These are phyloP conservation scores for Bombus polaris DNA, from an alignment of 1,140 invertebrate species.

Conservation along the genomic window DNA sequence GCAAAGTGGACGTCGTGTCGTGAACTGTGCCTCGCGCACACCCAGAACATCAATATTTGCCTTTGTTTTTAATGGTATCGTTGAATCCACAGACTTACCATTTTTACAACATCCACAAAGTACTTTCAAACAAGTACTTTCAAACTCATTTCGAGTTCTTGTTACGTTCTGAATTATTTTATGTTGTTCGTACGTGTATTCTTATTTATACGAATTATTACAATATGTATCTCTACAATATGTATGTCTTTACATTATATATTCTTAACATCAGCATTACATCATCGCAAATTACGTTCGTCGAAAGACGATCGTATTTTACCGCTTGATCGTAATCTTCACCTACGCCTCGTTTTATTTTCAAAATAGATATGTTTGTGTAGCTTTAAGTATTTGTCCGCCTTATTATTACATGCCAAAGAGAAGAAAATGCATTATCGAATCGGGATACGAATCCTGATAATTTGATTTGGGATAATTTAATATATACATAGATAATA, in stretches of 20 bases:
- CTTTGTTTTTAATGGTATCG: background rate
- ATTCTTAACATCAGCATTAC: background rate
- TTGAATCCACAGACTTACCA: background rate
- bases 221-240: background rate
- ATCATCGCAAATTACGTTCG: background rate
- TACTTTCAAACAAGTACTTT: background rate
- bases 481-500: background rate
- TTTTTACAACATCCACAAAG: background rate
- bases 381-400: background rate
- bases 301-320: constrained; percentile 1
- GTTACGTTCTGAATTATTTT: background rate
- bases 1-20: background rate
- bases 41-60: constrained; percentile 19
- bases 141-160: background rate
- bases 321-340: background rate
- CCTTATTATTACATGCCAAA: background rate
- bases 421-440: background rate
- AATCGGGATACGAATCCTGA: background rate
- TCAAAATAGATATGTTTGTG: background rate
- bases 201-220: background rate
- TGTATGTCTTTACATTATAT: background rate
- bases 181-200: too few relatives aligned
- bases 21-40: background rate
- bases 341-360: background rate
- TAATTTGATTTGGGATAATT: background rate